Base-by-base conservation (phyloP, 2,888 invertebrate genomes). In the Elmis aenea region DNA sequence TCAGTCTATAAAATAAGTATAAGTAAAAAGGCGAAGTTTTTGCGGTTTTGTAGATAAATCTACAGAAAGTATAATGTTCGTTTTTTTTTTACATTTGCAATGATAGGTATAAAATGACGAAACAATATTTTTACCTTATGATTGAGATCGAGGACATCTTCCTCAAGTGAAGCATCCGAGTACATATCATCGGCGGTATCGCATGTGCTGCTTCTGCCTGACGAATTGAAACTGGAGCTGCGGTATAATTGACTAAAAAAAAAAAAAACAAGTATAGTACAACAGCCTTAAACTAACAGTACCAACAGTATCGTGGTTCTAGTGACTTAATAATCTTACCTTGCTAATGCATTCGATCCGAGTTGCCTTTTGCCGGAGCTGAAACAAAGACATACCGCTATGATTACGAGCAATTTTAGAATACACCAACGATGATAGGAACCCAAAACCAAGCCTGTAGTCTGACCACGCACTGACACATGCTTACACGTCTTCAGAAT, bases 161-260 rank as follows among this genome's bases (percentile, higher is more conserved):
- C 93, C 66, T 88, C 87, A 52, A 92, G 72, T 52, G 90, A 89
- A 36, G 88, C 89, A 73, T 94, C 92, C 51, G 91, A 91, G 75
- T 89, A 91, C 83, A 92, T 88, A 71, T 93, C 93, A 77, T 93
- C 93, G 37, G 86, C 87, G 60, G 86, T 86, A 71, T 91, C 90
- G 69, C 90, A 90, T 62, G 83, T 88, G 54, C 91, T 91, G 64
- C 90, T 90, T 67, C 90, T 81, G 51, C 91, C 90, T 41, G 89
- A 89, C 57, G 90, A 90, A 74, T 90, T 90, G 72, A 91, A 91
- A 71, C 90, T 90, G 64, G 90, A 88, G 66, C 90, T 90, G 67
- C 91, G 83, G 73, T 90, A 90, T 61, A 91, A 77, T 74, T 90
- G 89, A 73, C 89, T 89, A 73, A 48, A 81, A 72, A 65, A 24